phyloP scores from a whole-genome alignment of 2,888 invertebrate genomes.

The Melanostoma mellinum region DNA sequence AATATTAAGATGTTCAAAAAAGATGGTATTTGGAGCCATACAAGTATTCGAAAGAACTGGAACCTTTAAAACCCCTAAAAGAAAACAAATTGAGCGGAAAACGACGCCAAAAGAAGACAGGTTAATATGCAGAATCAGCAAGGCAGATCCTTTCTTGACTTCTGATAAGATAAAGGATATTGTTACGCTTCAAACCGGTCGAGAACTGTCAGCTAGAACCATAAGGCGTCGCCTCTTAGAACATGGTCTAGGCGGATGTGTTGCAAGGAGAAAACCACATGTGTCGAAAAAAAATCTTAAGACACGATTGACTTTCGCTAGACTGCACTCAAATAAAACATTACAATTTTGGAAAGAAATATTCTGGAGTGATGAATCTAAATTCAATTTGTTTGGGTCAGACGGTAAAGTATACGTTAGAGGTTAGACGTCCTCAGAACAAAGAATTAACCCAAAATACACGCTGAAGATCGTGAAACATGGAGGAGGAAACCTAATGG shows the following conservation, averaged over 20 bases:
- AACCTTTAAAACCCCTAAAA: not conserved
- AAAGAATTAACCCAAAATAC: too few relatives aligned
- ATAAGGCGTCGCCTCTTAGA: slow-evolving; percentile 5
- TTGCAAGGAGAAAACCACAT: slow-evolving; percentile 11
- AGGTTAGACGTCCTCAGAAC: too few relatives aligned
- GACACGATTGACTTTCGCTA: not conserved
- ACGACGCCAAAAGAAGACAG: slow-evolving; percentile 1
- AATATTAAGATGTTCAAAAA: not conserved
- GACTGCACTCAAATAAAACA: too few relatives aligned
- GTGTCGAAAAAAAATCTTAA: slow-evolving; percentile 7
- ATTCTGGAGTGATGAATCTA: too few relatives aligned
- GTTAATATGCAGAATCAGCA: not conserved
- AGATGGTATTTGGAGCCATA: slow-evolving; percentile 7
- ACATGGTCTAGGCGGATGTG: slow-evolving; percentile 3
- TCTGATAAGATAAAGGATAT: slow-evolving; percentile 1
- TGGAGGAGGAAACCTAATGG: too few relatives aligned
- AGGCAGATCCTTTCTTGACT: slow-evolving; percentile 5
- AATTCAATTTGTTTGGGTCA: too few relatives aligned
- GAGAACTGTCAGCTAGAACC: not conserved
- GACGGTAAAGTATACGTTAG: too few relatives aligned
- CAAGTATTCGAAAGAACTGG: not conserved
- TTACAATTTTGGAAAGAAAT: too few relatives aligned
- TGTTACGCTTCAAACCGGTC: not conserved
- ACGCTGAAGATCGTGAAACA: too few relatives aligned
- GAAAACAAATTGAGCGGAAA: not conserved